Conservation (phyloP, 1,140 invertebrate genomes). For the Campoletis sonorensis region DNA sequence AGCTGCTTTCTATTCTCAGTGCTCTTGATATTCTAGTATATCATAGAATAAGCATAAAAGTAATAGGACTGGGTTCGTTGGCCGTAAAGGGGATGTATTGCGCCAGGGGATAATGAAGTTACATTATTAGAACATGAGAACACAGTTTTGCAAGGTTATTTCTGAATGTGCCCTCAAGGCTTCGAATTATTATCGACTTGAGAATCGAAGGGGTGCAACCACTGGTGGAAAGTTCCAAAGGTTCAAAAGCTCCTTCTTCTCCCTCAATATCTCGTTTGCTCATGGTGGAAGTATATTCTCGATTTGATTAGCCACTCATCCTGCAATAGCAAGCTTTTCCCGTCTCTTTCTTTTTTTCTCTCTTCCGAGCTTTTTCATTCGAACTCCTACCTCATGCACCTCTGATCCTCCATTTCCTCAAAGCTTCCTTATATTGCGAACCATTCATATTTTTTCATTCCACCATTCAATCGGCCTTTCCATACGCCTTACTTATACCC, state of each 20-base stretch:
- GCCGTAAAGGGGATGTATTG: neutral
- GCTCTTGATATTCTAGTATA: neutral
- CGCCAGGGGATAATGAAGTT: slow-evolving; percentile 46
- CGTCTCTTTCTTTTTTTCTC: neutral
- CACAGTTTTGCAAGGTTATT: slow-evolving; percentile 34
- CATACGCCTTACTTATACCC: slow-evolving; percentile 20
- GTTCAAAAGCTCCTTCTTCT: neutral
- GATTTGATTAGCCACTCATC: slow-evolving; percentile 38
- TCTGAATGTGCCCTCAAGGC: slow-evolving; percentile 13
- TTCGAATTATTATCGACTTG: slow-evolving; percentile 46
- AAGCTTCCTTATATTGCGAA: slow-evolving; percentile 17
- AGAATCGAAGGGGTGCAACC: slow-evolving; percentile 10
- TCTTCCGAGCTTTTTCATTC: neutral
- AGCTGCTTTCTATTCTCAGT: neutral
- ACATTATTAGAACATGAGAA: slow-evolving; percentile 20
- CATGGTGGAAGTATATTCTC: slow-evolving; percentile 27
- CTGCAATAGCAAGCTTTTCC: slow-evolving; percentile 16
- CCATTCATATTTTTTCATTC: slow-evolving; percentile 29
- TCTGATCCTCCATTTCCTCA: neutral
- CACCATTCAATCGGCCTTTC: slow-evolving; percentile 27
- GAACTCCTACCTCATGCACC: neutral
- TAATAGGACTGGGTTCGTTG: neutral
- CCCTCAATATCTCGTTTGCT: slow-evolving; percentile 13
- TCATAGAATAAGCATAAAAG: slow-evolving; percentile 17
- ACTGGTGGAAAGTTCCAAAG: slow-evolving; percentile 6